Evolutionary conservation across 2,113 vertebrate genomes (phyloP), one percentile per base, ranked within the genome.

Genomic region (Cyanocitta stelleri): DNA sequence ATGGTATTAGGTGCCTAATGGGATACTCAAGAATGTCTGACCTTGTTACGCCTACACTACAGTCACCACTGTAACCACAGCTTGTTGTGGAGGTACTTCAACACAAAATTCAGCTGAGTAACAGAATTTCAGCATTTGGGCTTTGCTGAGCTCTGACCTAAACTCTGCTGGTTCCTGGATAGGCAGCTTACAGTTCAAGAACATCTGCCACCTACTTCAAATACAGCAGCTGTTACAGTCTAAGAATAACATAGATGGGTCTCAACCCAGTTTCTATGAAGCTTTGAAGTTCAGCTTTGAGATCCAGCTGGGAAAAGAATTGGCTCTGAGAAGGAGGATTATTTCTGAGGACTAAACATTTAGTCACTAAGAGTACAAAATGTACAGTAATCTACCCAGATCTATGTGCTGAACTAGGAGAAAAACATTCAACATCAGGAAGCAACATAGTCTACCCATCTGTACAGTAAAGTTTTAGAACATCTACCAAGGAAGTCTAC

Each of bases 231-330:
- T 58, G 32, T 44, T 74, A 39, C 16, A 39, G 19, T 22, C 29
- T 20, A 88, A 72, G 78, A 87, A 78, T 22, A 71, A 59, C 20
- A 78, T 3, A 52, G 46, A 49, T 37, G 10, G 24, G 26, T 62
- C 56, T 85, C 61, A 69, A 63, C 33, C 23, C 61, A 55, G 7
- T 48, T 58, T 61, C 62, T 48, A 5, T 17, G 27, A 32, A 78
- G 54, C 44, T 79, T 85, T 79, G 62, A 93, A 89, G 64, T 37
- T 29, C 66, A 76, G 11, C 11, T 87, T 91, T 63, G 29, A 77
- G 73, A 72, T 46, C 33, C 82, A 68, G 16, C 30, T 51, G n/a
- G 93, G 91, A 89, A 95, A 94, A 94, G 52, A 97, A 93, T 6
- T 87, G 78, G 67, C 66, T 95, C 62, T 6, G 13, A 95, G 39